Percentiles rank a stretch among this genome's conserved stretches.
phyloP scores from a whole-genome alignment of 2,888 invertebrate species.

The Steromphala cineraria region DNA sequence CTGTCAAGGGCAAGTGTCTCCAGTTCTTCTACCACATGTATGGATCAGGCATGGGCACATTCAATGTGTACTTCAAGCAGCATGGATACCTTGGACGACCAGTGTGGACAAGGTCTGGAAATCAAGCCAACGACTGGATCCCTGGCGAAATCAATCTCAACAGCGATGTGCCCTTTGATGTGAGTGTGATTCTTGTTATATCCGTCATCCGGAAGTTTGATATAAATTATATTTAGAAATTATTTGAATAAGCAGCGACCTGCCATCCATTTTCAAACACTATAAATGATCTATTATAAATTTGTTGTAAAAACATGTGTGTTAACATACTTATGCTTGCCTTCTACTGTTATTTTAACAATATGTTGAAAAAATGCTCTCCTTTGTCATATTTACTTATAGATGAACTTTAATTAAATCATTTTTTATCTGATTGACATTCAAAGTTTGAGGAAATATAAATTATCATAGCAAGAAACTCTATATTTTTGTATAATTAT shows the following conservation, averaged over 20 bases:
- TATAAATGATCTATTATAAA: no score
- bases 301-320: no score
- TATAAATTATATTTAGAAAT: neutral
- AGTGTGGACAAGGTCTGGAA: slow-evolving; percentile 59
- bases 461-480: neutral
- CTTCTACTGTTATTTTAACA: no score
- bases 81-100: slow-evolving; percentile 40
- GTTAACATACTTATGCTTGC: no score
- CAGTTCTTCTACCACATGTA: slow-evolving; percentile 70
- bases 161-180: slow-evolving; percentile 59
- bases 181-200: slow-evolving; percentile 29
- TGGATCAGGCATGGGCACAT: slow-evolving; percentile 58
- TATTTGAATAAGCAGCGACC: no score
- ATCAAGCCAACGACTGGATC: slow-evolving; percentile 64
- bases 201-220: neutral
- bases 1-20: slow-evolving; percentile 59
- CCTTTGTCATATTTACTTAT: no score
- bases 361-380: no score
- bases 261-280: no score
- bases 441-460: no score
- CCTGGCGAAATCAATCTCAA: slow-evolving; percentile 56
- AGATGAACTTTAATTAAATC: no score
- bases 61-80: slow-evolving; percentile 50
- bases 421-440: no score
- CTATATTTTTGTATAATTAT: neutral